Base-by-base conservation (phyloP, 2,113 vertebrate genomes). In the Capra hircus region DNA sequence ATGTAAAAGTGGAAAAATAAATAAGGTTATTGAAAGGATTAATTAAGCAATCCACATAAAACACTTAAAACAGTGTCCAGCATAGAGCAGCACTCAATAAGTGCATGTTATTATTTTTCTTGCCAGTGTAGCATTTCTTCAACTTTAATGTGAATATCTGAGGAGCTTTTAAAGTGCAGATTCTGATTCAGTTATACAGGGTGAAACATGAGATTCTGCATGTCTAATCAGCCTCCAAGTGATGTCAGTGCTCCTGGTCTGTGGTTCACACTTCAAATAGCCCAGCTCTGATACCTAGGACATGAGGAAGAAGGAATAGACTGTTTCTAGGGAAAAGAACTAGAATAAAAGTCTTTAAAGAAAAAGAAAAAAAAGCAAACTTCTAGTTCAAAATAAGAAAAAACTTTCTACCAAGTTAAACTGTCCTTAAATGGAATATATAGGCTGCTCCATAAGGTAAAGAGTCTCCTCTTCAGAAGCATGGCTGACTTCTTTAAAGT, bases 371-470 rank as follows among this genome's bases (percentile, higher is more conserved):
- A 83, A 91, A 84, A 30, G 55, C 3, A 57, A 95, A 88, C 8
- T 87, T 94, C 59, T 77, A 86, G 33, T 33, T 92, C 78, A 95
- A 96, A 93, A 77, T 90, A 83, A 87, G 28, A 87, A 88, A 85
- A 30, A 50, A 71, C 2, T 53, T 88, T 83, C 59, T 87, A 33
- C 45, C 55, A 50, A 85, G 82, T 86, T 52, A 84, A 93, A 81
- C 60, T 55, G 23, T 53, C 45, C 78, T 96, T 50, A 87, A 91
- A n/a, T 85, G 36, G 30, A 93, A 80, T 57, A 48, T 2, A 53
- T 30, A 30, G 33, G 25, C 14, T 84, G 5, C 28, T 30, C 57
- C 27, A 12, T 30, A 91, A 71, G 57, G 40, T 1, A 21, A 13
- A 11, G 7, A 12, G 48, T 27, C 30, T 36, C 23, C 74, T 57